These are phyloP conservation scores for Metopia argyrocephala DNA, from an alignment of 2,888 invertebrate species.

Conservation along the genomic window DNA sequence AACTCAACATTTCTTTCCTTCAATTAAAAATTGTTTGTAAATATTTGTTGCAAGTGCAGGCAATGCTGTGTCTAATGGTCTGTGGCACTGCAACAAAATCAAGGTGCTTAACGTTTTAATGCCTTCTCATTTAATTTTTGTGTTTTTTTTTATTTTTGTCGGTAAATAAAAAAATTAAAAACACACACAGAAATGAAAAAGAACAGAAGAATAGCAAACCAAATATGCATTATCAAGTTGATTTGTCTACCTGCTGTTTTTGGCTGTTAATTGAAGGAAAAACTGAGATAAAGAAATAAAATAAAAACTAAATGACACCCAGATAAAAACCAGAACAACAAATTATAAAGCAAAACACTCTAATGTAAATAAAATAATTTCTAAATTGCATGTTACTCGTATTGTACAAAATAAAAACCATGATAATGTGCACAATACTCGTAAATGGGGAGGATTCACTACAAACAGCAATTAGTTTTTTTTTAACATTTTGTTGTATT, in stretches of 20 bases:
- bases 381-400: constrained; percentile 49
- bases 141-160: background rate
- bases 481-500: too few species aligned
- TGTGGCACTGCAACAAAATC: background rate
- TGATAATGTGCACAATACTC: background rate
- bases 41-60: background rate
- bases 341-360: constrained; percentile 10
- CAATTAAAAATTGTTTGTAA: background rate
- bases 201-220: background rate
- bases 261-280: background rate
- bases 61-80: background rate
- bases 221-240: background rate
- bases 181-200: background rate
- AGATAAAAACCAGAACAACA: constrained; percentile 20
- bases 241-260: background rate
- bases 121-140: background rate
- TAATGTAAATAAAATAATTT: constrained; percentile 57
- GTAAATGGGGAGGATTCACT: too few species aligned
- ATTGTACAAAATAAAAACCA: background rate
- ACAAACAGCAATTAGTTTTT: too few species aligned
- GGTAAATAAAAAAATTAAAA: background rate
- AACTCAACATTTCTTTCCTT: background rate
- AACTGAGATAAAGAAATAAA: background rate
- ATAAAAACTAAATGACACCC: background rate
- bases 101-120: background rate